Conservation (phyloP, 2,888 invertebrate species). For the Lasius fuliginosus region DNA sequence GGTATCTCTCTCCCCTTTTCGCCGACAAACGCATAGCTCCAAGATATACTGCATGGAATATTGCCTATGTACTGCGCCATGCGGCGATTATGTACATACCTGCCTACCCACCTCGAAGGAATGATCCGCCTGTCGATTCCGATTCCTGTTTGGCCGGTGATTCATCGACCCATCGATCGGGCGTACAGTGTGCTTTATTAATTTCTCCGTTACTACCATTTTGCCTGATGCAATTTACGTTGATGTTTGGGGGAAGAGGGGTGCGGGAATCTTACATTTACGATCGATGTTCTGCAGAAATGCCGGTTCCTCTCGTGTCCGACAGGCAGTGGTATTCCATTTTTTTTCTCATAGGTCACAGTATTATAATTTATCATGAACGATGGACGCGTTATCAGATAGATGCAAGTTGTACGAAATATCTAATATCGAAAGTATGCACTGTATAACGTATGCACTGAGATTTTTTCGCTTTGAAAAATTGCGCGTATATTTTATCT, state of each 20-base stretch:
- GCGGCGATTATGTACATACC: slow-evolving; percentile 53
- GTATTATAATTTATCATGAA: slow-evolving; percentile 12
- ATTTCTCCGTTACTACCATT: slow-evolving; percentile 22
- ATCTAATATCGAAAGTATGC: neutral
- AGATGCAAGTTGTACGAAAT: neutral
- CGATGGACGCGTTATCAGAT: neutral
- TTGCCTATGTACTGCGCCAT: slow-evolving; percentile 45
- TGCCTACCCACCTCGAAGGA: slow-evolving; percentile 46
- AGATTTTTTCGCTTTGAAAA: neutral
- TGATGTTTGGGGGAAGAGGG: neutral
- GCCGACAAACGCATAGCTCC: slow-evolving; percentile 34
- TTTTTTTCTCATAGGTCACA: neutral
- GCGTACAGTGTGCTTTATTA: slow-evolving; percentile 34
- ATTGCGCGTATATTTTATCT: neutral
- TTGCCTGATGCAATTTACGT: slow-evolving; percentile 14
- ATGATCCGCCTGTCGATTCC: slow-evolving; percentile 47
- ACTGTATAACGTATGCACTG: neutral
- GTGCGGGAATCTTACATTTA: slow-evolving; percentile 12
- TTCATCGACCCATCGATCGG: slow-evolving; percentile 49
- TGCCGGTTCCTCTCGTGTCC: slow-evolving; percentile 11
- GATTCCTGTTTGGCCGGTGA: slow-evolving; percentile 30
- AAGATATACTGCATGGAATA: slow-evolving; percentile 39
- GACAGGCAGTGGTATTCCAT: neutral
- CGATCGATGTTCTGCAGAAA: neutral
- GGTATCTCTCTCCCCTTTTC: slow-evolving; percentile 4